Evolutionary conservation across 2,113 vertebrate species (phyloP), one percentile per base, ranked within the genome.

Genomic region (Montifringilla adamsi): DNA sequence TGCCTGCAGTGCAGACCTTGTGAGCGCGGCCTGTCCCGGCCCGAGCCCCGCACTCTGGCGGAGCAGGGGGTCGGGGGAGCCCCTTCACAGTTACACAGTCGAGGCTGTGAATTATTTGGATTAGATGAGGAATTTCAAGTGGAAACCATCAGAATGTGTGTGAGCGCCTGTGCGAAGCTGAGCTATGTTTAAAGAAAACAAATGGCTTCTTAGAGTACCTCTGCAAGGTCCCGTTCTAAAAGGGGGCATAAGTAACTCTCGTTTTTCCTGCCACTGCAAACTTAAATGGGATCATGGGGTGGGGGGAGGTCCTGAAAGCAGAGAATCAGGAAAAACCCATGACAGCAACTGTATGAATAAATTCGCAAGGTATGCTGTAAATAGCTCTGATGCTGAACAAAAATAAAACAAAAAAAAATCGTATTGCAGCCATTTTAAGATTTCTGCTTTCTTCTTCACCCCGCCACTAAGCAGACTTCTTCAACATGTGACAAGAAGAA

Each of bases 91-190:
- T 35, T 70, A 35, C 1, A 78, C 79, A 46, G 53, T 19, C 76
- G 16, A 5, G 68, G 84, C 96, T 94, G 87, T 59, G 53, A 97
- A 87, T 83, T 96, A 24, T 96, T 96, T 95, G 92, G 64, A 78
- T 93, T 94, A 91, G 91, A 91, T 30, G 94, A 97, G 90, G 96
- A 95, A 94, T 97, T 96, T 96, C 94, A 95, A 97, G 97, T 94
- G 96, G 95, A 76, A 95, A 37, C 83, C 90, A 70, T 94, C 66
- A 70, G 85, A 97, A 87, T 44, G 59, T 17, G 35, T 39, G 26
- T 92, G n/a, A 3, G 5, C 0, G 17, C 73, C 94, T 76, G 43
- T 44, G 72, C n/a, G n/a, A 93, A 80, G 84, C 5, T 23, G 94
- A 91, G 63, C 83, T 67, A 27, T 66, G 78, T 75, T 93, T 91